phyloP scores from a whole-genome alignment of 2,888 invertebrate genomes.

The Athalia rosae region DNA sequence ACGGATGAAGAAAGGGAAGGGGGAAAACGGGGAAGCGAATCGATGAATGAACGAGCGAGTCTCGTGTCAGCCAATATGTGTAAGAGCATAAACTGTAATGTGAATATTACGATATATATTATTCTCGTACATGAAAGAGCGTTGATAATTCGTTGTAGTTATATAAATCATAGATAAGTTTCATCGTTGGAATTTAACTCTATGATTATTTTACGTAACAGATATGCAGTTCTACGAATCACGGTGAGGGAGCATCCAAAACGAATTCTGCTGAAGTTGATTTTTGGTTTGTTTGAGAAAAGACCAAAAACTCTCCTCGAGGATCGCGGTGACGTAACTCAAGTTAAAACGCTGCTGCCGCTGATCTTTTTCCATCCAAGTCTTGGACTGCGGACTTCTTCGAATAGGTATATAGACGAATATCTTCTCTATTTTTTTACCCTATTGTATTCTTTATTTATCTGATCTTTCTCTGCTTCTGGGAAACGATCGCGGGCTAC shows the following conservation, averaged over 20 bases:
- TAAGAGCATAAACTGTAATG: not conserved
- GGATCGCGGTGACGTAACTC: conserved; percentile 28
- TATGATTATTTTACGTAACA: conserved; percentile 25
- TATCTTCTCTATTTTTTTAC: not conserved
- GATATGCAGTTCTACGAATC: conserved; percentile 18
- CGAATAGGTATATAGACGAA: conserved; percentile 31
- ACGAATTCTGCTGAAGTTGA: not conserved
- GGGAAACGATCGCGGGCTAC: not conserved
- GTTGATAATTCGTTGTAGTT: not conserved
- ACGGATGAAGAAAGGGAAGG: conserved; percentile 11
- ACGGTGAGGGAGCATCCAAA: not conserved
- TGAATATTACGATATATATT: conserved; percentile 37
- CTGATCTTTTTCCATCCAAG: not conserved
- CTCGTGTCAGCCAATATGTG: conserved; percentile 29
- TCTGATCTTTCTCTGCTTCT: not conserved
- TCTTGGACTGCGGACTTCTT: not conserved
- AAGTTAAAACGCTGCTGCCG: conserved; percentile 12
- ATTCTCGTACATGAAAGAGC: not conserved
- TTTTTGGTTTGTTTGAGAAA: not conserved
- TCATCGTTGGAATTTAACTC: not conserved
- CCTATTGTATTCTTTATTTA: not conserved
- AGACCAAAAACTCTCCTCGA: conserved; percentile 16
- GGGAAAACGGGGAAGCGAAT: conserved; percentile 30
- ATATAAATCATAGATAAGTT: not conserved
- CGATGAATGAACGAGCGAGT: conserved; percentile 44